These are phyloP conservation scores for Caradrina kadenii DNA, from an alignment of 2,888 invertebrate genomes.

Conservation along the genomic window DNA sequence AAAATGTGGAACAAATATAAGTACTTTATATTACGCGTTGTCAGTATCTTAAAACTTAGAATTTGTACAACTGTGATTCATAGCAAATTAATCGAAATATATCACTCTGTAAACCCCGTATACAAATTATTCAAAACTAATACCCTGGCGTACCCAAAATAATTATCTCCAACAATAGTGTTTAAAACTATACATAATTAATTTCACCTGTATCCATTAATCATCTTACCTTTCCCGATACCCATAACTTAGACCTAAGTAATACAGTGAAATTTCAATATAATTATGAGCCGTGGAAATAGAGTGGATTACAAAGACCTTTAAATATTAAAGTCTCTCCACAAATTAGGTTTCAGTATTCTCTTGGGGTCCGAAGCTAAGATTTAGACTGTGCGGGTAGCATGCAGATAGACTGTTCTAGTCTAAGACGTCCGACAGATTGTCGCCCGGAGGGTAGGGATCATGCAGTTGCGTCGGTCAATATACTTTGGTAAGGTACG, in stretches of 20 bases:
- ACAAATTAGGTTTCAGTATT: conserved; percentile 66
- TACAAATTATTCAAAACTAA: conserved; percentile 40
- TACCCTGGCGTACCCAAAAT: conserved; percentile 38
- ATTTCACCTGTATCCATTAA: conserved; percentile 53
- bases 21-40: neutral
- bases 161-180: conserved; percentile 44
- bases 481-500: conserved; percentile 79
- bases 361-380: conserved; percentile 57
- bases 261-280: conserved; percentile 48
- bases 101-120: conserved; percentile 19
- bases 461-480: conserved; percentile 79
- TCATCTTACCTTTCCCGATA: conserved; percentile 46
- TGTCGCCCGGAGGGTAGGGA: conserved; percentile 72
- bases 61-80: conserved; percentile 2
- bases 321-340: conserved; percentile 67
- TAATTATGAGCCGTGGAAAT: conserved; percentile 63
- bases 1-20: neutral
- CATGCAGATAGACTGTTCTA: conserved; percentile 62
- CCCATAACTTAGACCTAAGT: conserved; percentile 22
- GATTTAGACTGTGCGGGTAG: conserved; percentile 51
- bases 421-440: conserved; percentile 70
- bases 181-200: conserved; percentile 57
- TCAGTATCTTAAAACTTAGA: neutral
- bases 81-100: conserved; percentile 26
- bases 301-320: conserved; percentile 67